Base-by-base conservation (phyloP, 2,113 vertebrate genomes). In the Eulacestoma nigropectus region DNA sequence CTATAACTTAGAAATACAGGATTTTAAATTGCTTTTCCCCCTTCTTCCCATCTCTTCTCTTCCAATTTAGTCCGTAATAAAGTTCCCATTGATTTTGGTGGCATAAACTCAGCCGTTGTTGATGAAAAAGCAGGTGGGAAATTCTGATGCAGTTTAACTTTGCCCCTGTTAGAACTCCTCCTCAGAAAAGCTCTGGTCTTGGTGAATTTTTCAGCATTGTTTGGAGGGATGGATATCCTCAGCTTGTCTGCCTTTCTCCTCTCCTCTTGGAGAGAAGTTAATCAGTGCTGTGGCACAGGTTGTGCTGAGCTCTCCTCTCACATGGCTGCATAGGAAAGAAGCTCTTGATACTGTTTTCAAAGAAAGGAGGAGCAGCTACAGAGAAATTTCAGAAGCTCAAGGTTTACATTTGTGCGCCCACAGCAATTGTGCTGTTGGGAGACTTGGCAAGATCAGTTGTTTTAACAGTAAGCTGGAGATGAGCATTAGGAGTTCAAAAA, bases 361-460 rank as follows among this genome's bases (percentile, higher is more conserved):
- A 60, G 25, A 79, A 85, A 17, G 32, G 67, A 79, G 33, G 39
- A 75, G 37, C 23, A 81, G 49, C 63, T 4, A 1, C 35, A 33
- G 53, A 57, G 52, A 59, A 14, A 55, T 63, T 79, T 79, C 52
- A 33, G 64, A 53, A 64, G 56, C 23, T 82, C 23, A 10, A 82
- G 18, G 74, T 10, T 84, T 63, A 26, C 0, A 0, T 39, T 72
- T 68, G 35, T 57, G 50, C 3, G 1, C 41, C 33, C 32, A 16
- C 67, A 84, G 6, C 25, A 63, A 2, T 68, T 22, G 7, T 50
- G 56, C 56, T 33, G 6, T 56, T 89, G 52, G 57, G 60, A 84
- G 62, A 32, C 42, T 59, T 68, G 37, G 35, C 69, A 78, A 52
- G 39, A 50, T 78, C 9, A 55, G 26, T 64, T 79, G 23, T 81